phyloP scores from a whole-genome alignment of 2,888 invertebrate species.

The Drosophila prostipennis region DNA sequence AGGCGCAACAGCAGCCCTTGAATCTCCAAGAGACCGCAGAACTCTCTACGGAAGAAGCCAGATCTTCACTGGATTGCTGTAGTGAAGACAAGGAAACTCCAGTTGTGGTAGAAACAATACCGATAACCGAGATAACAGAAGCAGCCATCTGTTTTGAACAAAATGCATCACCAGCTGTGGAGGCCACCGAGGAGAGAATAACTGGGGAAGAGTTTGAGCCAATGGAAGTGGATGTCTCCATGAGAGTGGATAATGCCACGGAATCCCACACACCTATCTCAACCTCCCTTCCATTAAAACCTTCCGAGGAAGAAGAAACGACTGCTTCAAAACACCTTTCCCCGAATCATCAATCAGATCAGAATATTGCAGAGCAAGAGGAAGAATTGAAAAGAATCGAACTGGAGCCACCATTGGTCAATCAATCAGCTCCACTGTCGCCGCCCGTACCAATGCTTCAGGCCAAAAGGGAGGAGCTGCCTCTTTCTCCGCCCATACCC shows the following conservation, averaged over 20 bases:
- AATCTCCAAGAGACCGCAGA: neutral
- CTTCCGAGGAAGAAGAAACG: neutral
- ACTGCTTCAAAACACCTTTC: neutral
- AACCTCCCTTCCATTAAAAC: slow-evolving; percentile 21
- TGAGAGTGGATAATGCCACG: slow-evolving; percentile 19
- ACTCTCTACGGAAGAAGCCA: neutral
- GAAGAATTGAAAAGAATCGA: neutral
- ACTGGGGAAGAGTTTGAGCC: slow-evolving; percentile 56
- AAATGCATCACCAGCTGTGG: slow-evolving; percentile 44
- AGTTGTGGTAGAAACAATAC: neutral
- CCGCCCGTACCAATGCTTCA: slow-evolving; percentile 14
- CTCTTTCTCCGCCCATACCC: slow-evolving; percentile 60
- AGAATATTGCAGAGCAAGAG: neutral
- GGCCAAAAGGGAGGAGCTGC: slow-evolving; percentile 1
- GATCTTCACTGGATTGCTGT: neutral
- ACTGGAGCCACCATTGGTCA: neutral
- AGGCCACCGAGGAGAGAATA: slow-evolving; percentile 54
- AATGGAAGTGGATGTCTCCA: slow-evolving; percentile 77
- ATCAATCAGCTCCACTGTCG: neutral
- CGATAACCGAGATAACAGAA: neutral
- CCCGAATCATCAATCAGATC: neutral
- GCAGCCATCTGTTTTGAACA: slow-evolving; percentile 37
- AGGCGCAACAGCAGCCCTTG: neutral
- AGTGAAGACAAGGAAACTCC: neutral
- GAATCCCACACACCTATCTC: neutral